Conservation (phyloP, 92 coral and sea anemone genomes). For the Umimayanthus kanabou region DNA sequence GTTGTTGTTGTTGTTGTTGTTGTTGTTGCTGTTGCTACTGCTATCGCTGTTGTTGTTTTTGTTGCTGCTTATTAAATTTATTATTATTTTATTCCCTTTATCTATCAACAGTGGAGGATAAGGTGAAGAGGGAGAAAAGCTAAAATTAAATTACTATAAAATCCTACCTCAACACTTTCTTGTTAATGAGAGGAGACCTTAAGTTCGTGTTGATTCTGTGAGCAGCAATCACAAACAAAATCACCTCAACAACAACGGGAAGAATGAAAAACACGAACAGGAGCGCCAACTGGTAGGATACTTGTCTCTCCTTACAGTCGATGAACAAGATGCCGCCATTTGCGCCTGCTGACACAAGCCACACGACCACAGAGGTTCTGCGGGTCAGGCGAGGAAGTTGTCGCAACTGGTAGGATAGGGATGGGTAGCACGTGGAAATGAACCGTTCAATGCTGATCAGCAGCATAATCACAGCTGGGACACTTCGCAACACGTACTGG, state of each 20-base stretch:
- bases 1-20: too few species aligned
- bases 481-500: constrained; percentile 30
- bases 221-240: constrained; percentile 4
- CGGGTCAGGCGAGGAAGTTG: constrained; percentile 21
- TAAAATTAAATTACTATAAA: neutral
- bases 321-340: constrained; percentile 31
- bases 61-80: too few species aligned
- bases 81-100: neutral
- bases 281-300: constrained; percentile 28
- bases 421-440: constrained; percentile 31
- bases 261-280: constrained; percentile 6
- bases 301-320: neutral
- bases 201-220: neutral
- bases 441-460: constrained; percentile 28
- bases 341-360: neutral
- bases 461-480: constrained; percentile 33
- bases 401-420: constrained; percentile 26
- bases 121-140: too few species aligned
- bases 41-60: too few species aligned
- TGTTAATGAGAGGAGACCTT: constrained; percentile 8
- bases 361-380: neutral
- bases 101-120: neutral
- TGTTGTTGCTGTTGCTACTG: too few species aligned
- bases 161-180: constrained; percentile 10
- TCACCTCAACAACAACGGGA: neutral